A percentile compares a stretch with the other conserved stretches of the same genome.
phyloP scores from a whole-genome alignment of 2,797 vertebrate species.

The Cichlasoma orientale region DNA sequence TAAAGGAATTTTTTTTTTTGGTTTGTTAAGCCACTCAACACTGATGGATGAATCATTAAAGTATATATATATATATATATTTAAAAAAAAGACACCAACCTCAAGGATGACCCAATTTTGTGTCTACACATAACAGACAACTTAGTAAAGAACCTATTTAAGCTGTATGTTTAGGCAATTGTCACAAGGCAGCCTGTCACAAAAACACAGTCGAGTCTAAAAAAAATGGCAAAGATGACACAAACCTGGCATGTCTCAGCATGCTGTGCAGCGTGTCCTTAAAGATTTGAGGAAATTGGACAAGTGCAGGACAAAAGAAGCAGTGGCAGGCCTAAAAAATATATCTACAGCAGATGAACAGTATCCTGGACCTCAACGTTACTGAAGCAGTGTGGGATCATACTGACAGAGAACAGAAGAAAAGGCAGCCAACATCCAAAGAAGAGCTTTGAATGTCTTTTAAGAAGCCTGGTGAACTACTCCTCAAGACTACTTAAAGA shows the following conservation, averaged over 20 bases:
- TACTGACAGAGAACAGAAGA: too few relatives aligned
- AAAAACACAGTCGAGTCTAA: neutral
- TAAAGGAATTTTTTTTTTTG: neutral
- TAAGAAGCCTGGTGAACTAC: too few relatives aligned
- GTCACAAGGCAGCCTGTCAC: too few relatives aligned
- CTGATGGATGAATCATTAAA: accelerated
- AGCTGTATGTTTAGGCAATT: neutral
- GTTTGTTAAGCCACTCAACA: neutral
- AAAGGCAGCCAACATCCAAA: too few relatives aligned
- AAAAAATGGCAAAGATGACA: neutral
- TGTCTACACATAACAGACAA: neutral
- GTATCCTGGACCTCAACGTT: neutral
- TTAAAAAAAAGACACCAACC: neutral
- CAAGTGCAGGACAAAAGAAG: neutral
- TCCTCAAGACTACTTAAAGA: neutral
- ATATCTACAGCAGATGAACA: neutral
- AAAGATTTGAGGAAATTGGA: neutral
- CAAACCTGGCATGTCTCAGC: neutral
- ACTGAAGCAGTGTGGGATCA: too few relatives aligned
- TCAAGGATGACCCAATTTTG: neutral
- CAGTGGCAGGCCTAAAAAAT: neutral
- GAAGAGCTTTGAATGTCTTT: too few relatives aligned
- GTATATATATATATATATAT: too few relatives aligned
- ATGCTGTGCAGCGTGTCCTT: neutral
- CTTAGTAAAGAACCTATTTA: neutral